Evolutionary conservation across 2,113 vertebrate species (phyloP).

Genomic region (Phylloscopus whistleri): DNA sequence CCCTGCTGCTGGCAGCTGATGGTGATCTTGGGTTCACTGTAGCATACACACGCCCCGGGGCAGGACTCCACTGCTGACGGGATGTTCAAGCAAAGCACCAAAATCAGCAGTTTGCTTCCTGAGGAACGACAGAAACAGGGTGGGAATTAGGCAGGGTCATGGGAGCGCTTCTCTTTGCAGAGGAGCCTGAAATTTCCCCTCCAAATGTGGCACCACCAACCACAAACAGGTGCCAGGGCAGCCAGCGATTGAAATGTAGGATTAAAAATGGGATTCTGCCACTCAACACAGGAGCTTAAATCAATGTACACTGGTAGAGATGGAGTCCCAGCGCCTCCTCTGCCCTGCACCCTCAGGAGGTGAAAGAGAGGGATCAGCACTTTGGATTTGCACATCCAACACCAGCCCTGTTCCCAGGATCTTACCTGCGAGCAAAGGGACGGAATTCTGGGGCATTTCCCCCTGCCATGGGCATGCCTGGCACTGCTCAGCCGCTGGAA

Average conservation of each 20-base stretch:
- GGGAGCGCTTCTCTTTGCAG: not conserved
- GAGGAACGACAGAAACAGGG: constrained; percentile 41
- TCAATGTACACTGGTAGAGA: not conserved
- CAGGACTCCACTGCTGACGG: constrained; percentile 81
- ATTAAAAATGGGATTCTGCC: not conserved
- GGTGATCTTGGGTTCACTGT: constrained; percentile 91
- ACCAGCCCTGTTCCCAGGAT: not conserved
- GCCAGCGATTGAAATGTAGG: not conserved
- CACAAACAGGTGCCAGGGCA: not conserved
- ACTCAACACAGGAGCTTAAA: not conserved
- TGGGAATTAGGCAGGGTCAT: constrained; percentile 11
- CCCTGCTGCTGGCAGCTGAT: constrained; percentile 96
- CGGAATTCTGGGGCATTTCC: not conserved
- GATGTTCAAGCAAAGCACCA: constrained; percentile 90
- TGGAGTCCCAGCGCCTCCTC: not conserved
- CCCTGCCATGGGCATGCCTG: not conserved
- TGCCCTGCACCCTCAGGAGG: not conserved
- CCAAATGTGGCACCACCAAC: not conserved
- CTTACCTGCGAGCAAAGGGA: not conserved
- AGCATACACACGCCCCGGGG: constrained; percentile 92
- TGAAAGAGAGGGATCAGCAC: fast-evolving
- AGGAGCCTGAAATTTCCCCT: not conserved
- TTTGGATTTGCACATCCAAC: not conserved
- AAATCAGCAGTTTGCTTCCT: constrained; percentile 91
- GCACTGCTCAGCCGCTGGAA: not conserved